These are phyloP conservation scores for Sturnira hondurensis DNA, from an alignment of 2,113 vertebrate genomes.

Conservation along the genomic window DNA sequence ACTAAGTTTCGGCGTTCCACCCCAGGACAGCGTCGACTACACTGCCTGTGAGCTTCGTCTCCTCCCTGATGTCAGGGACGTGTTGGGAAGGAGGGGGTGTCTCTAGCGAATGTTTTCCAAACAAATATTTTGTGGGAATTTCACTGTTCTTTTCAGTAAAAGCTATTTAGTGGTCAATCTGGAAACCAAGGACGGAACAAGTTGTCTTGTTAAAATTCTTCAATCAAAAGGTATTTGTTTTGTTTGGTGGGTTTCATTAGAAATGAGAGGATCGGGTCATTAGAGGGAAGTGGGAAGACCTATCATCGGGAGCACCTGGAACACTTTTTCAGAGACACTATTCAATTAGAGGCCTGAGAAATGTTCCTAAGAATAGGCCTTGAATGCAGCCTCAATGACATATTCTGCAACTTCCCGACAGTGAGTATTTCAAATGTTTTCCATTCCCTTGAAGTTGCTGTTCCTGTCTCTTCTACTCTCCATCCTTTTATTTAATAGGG, in stretches of 20 bases:
- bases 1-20: neutral
- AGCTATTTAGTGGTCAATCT: neutral
- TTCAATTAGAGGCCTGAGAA: neutral
- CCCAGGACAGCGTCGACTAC: accelerated
- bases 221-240: neutral
- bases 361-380: neutral
- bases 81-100: neutral
- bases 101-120: neutral
- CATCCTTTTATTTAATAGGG: neutral
- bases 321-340: neutral
- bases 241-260: neutral
- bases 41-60: neutral
- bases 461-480: neutral
- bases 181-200: conserved; percentile 27
- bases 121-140: neutral
- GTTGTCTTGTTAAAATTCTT: conserved; percentile 42
- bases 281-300: neutral
- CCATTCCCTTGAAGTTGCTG: neutral
- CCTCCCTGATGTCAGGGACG: neutral
- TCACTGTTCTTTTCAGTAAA: conserved; percentile 17
- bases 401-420: neutral
- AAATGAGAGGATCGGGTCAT: neutral
- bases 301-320: accelerated
- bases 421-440: neutral
- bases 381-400: accelerated